Percentiles rank a stretch among this genome's conserved stretches.
These are phyloP conservation scores for Holothuria glaberrima DNA, from an alignment of 35 echinoderm and acorn worm species.

Conservation along the genomic window DNA sequence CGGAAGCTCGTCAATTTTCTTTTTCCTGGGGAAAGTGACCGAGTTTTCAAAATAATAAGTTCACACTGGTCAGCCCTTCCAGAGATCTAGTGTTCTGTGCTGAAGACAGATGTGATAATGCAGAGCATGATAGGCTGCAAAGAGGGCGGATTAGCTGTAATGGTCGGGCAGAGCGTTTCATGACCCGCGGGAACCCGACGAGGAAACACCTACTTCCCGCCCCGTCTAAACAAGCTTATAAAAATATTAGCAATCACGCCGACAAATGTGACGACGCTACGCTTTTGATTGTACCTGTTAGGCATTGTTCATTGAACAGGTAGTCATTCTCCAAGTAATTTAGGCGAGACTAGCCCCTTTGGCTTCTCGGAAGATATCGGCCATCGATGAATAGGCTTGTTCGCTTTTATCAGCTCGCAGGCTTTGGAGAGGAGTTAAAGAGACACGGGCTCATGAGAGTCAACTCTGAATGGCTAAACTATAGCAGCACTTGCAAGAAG, in stretches of 20 bases:
- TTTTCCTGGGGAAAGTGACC: constrained; percentile 32
- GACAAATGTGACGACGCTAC: constrained; percentile 29
- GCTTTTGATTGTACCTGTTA: constrained; percentile 7
- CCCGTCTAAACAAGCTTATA: constrained; percentile 37
- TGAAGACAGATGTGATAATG: constrained; percentile 40
- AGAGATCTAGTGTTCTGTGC: not conserved
- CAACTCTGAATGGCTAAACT: no score
- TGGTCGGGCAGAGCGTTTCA: constrained; percentile 24
- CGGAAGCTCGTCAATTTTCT: constrained; percentile 35
- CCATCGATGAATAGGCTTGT: constrained; percentile 44
- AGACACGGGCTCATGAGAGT: not conserved
- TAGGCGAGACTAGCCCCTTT: constrained; percentile 23
- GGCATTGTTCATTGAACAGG: constrained; percentile 48
- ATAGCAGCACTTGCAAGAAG: no score
- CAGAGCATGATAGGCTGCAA: constrained; percentile 10
- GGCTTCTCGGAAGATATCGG: constrained; percentile 15
- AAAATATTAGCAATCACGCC: constrained; percentile 39
- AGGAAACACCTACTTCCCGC: constrained; percentile 34
- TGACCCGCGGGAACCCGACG: constrained; percentile 3
- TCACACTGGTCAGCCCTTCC: constrained; percentile 17
- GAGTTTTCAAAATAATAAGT: constrained; percentile 34
- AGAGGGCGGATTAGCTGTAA: constrained; percentile 32
- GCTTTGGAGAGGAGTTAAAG: constrained; percentile 21
- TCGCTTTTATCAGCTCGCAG: constrained; percentile 40
- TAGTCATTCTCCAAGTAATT: constrained; percentile 36